Conservation (phyloP, 1,140 invertebrate species). For the Hydropsyche tenuis region DNA sequence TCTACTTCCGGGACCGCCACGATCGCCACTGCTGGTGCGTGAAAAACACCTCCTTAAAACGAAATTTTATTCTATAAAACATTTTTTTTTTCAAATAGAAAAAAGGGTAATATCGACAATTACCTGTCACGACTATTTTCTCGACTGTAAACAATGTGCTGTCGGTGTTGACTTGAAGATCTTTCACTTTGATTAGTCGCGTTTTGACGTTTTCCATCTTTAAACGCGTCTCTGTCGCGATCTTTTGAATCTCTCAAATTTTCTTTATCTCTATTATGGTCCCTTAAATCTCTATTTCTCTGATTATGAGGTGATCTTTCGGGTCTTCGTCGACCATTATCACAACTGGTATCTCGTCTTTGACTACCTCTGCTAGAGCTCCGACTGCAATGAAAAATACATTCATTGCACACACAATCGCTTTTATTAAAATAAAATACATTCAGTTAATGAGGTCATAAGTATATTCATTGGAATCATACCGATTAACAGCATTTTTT, state of each 20-base stretch:
- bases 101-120: too few species aligned
- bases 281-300: constrained; percentile 33
- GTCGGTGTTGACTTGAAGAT: constrained; percentile 41
- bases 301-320: constrained; percentile 46
- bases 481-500: constrained; percentile 49
- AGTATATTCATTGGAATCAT: constrained; percentile 37
- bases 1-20: constrained; percentile 32
- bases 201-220: constrained; percentile 29
- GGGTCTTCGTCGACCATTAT: constrained; percentile 27
- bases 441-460: background rate
- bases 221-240: constrained; percentile 26
- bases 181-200: constrained; percentile 42
- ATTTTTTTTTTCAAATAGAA: background rate
- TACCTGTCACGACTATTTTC: constrained; percentile 49
- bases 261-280: constrained; percentile 44
- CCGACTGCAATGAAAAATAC: constrained; percentile 25
- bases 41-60: constrained; percentile 41
- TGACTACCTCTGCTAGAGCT: constrained; percentile 47
- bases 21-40: constrained; percentile 43
- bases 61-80: background rate
- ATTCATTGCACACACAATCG: background rate
- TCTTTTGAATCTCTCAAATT: constrained; percentile 32
- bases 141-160: constrained; percentile 41
- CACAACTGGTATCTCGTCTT: constrained; percentile 40
- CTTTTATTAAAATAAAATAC: constrained; percentile 16